Evolutionary conservation across 2,888 invertebrate genomes (phyloP).

Genomic region (Pyrochroa serraticornis): DNA sequence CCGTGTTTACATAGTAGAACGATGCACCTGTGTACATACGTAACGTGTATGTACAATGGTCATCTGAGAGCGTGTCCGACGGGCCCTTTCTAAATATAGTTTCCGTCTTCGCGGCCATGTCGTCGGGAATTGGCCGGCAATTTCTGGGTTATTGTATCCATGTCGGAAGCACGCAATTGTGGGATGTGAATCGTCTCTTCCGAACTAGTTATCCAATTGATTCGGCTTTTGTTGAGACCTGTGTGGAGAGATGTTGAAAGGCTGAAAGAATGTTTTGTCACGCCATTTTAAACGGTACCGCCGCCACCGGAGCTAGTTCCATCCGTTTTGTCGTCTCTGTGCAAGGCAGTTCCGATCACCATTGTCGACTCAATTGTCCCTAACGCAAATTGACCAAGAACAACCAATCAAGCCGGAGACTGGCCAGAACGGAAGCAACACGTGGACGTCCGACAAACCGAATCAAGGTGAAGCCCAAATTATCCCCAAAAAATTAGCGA

Average conservation of each 20-base stretch:
- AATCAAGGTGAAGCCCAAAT: no score
- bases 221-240: conserved; percentile 23
- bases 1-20: conserved; percentile 43
- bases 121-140: no score
- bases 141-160: conserved; percentile 8
- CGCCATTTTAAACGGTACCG: conserved; percentile 13
- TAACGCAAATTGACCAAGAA: no score
- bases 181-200: conserved; percentile 23
- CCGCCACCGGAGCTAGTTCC: conserved; percentile 18
- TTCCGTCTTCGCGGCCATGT: conserved; percentile 3
- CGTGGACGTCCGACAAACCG: no score
- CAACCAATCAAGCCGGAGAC: no score
- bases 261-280: conserved; percentile 23
- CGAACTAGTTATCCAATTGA: conserved; percentile 29
- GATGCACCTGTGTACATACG: conserved; percentile 29
- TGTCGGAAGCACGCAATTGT: conserved; percentile 28
- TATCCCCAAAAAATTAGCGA: no score
- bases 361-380: background rate
- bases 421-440: no score
- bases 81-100: conserved; percentile 6
- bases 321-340: background rate
- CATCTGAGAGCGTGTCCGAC: conserved; percentile 18
- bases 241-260: conserved; percentile 8
- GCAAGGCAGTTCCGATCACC: conserved; percentile 13
- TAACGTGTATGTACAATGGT: no score